Evolutionary conservation across 2,113 vertebrate species (phyloP), one percentile per base, ranked within the genome.

Genomic region (Monarcha castaneiventris): DNA sequence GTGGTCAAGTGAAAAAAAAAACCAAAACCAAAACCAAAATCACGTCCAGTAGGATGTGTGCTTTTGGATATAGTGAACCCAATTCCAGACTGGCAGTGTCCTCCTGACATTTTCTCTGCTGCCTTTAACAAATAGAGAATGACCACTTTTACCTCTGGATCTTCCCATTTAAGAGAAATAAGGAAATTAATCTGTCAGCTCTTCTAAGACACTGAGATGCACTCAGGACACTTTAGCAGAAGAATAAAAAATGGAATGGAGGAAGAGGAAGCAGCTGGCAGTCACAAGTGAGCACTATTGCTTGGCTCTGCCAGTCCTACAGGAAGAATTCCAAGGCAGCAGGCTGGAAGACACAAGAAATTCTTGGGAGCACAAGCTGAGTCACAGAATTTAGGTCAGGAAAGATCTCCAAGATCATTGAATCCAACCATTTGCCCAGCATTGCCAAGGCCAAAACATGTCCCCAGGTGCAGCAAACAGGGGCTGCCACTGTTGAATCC

Each of bases 281-380:
- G 58, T 7, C 33, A 46, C 64, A 27, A 43, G 23, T 0, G 0
- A 87, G 41, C 9, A 23, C 7, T 2, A 2, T 11, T 69, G 41
- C 43, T 48, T 16, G 13, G 49, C n/a, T 51, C 91, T 81, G 58
- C 67, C 37, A 22, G 29, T 61, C 46, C 52, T 48, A 32, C n/a
- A 16, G 39, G n/a, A 76, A 26, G 11, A 51, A 30, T 9, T 69
- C 46, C 46, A 77, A 59, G 32, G 55, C 22, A 82, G 52, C 33
- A 48, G 41, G 23, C 64, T 54, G 46, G 48, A 81, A 55, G 35
- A 72, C 59, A n/a, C 29, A 14, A 52, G 16, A 43, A 39, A 72
- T 21, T n/a, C 33, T 29, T 33, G 29, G 64, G 20, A 78, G 14
- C 44, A 48, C 26, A 39, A 41, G 33, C 2, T 52, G 49, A 56